Evolutionary conservation across 2,113 vertebrate species (phyloP).

Genomic region (Semnopithecus entellus): DNA sequence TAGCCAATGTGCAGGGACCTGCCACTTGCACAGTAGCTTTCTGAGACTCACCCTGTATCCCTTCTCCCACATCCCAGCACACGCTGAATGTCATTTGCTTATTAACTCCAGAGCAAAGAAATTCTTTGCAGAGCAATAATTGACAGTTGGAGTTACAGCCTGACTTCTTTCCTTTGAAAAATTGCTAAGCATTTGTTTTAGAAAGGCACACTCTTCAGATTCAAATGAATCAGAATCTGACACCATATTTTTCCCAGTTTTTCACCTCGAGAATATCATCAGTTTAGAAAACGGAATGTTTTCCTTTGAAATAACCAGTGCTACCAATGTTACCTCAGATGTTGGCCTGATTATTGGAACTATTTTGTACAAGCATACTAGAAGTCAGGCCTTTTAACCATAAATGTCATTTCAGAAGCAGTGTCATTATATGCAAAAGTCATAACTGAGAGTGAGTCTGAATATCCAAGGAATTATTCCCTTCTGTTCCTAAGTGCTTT

Average conservation of each 20-base stretch:
- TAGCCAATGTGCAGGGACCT: slow-evolving; percentile 15
- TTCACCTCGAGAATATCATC: neutral
- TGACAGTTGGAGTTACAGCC: neutral
- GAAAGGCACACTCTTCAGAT: neutral
- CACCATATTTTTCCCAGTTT: neutral
- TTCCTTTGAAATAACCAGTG: neutral
- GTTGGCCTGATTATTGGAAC: neutral
- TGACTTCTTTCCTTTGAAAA: slow-evolving; percentile 32
- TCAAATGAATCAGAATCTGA: slow-evolving; percentile 11
- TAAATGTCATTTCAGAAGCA: neutral
- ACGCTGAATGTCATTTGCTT: neutral
- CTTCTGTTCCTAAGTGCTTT: neutral
- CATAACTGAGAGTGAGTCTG: neutral
- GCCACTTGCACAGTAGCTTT: slow-evolving; percentile 34
- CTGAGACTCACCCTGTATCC: neutral
- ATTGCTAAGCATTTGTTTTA: slow-evolving; percentile 27
- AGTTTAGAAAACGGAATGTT: neutral
- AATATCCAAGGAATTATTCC: slow-evolving; percentile 29
- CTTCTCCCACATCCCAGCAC: neutral
- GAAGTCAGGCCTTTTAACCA: neutral
- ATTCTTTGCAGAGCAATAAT: neutral
- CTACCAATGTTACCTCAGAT: neutral
- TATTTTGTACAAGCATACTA: neutral
- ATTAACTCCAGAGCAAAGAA: slow-evolving; percentile 40
- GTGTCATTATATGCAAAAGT: slow-evolving; percentile 37